Conservation (phyloP, 2,113 vertebrate species). For the Gavialis gangeticus region DNA sequence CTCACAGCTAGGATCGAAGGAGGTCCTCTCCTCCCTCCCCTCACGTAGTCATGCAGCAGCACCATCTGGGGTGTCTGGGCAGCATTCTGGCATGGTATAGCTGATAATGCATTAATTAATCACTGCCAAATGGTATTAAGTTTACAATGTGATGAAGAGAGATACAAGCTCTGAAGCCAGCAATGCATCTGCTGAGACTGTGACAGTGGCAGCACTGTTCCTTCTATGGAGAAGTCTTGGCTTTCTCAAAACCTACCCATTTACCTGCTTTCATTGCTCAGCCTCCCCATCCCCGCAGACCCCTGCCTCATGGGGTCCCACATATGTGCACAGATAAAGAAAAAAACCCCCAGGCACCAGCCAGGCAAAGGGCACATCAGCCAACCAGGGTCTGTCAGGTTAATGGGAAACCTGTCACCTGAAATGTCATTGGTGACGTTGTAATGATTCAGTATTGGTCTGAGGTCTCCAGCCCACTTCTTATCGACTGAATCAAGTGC, state of each 20-base stretch:
- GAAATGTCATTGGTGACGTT: background rate
- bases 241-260: background rate
- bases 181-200: background rate
- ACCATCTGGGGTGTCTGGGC: background rate
- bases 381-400: background rate
- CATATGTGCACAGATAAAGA: background rate
- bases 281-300: background rate
- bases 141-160: background rate
- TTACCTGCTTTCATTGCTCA: background rate
- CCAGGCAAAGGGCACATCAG: background rate
- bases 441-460: conserved; percentile 20
- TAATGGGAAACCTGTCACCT: conserved; percentile 45
- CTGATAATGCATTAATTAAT: background rate
- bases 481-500: conserved; percentile 31
- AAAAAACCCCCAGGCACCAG: background rate
- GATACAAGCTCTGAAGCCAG: fast-evolving
- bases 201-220: background rate
- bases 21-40: background rate
- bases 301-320: background rate
- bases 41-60: background rate
- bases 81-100: background rate
- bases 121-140: background rate
- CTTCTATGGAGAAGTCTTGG: fast-evolving
- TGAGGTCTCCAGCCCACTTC: conserved; percentile 14
- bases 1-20: background rate